These are phyloP conservation scores for Megathymus violae DNA, from an alignment of 1,140 invertebrate genomes.

Conservation along the genomic window DNA sequence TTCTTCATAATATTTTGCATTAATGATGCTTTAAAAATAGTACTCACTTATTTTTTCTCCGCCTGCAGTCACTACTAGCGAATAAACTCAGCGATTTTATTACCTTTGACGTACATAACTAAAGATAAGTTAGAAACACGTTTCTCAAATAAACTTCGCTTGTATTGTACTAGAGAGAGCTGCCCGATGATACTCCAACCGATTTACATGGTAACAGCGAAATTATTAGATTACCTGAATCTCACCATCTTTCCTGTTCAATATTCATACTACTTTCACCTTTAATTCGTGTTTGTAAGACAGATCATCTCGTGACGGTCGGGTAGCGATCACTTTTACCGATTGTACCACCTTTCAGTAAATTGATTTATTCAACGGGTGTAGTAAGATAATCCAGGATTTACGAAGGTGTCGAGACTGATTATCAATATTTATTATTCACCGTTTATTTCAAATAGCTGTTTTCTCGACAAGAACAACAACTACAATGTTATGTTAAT, in stretches of 20 bases:
- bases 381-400: constrained; percentile 18
- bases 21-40: constrained; percentile 26
- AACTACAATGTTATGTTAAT: constrained; percentile 11
- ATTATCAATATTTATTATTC: constrained; percentile 25
- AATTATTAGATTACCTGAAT: constrained; percentile 17
- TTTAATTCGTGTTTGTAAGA: not conserved
- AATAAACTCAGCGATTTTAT: constrained; percentile 25
- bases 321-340: not conserved
- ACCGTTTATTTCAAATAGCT: constrained; percentile 8
- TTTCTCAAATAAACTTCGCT: constrained; percentile 4
- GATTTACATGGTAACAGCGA: constrained; percentile 15
- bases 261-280: constrained; percentile 5
- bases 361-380: constrained; percentile 23
- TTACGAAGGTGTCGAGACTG: constrained; percentile 16
- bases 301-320: not conserved
- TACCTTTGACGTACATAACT: constrained; percentile 11
- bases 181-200: constrained; percentile 3
- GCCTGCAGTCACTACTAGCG: not conserved
- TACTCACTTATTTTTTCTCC: constrained; percentile 17
- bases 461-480: constrained; percentile 7
- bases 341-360: constrained; percentile 21
- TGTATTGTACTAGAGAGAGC: not conserved
- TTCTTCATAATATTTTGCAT: no score
- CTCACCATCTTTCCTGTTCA: constrained; percentile 2
- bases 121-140: not conserved